Evolutionary conservation across 2,888 invertebrate genomes (phyloP).

Genomic region (Heliconius sara): DNA sequence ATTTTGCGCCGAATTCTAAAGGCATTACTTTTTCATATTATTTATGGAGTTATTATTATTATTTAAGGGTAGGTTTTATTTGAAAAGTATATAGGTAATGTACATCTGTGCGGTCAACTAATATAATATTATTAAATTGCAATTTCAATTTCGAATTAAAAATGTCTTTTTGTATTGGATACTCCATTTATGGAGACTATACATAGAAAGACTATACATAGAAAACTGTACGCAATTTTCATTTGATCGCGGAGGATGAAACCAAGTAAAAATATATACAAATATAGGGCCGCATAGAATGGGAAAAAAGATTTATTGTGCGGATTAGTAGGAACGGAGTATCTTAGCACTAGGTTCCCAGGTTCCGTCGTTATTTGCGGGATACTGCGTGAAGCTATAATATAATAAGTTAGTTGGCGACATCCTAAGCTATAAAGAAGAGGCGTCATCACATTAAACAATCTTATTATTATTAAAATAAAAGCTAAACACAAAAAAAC

Average conservation of each 20-base stretch:
- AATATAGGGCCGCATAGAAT: not conserved
- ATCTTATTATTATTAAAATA: not conserved
- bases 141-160: too few relatives aligned
- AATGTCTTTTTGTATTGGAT: too few relatives aligned
- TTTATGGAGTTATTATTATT: not conserved
- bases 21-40: not conserved
- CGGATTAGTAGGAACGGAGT: too few relatives aligned
- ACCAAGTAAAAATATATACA: not conserved
- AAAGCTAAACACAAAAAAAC: slow-evolving; percentile 1
- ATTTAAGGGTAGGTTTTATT: not conserved
- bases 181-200: too few relatives aligned
- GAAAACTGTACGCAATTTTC: not conserved
- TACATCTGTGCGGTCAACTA: too few relatives aligned
- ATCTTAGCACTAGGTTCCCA: too few relatives aligned
- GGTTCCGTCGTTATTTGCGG: not conserved
- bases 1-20: too few relatives aligned
- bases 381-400: not conserved
- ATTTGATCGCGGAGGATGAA: not conserved
- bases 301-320: not conserved
- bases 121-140: too few relatives aligned
- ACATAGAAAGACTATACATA: too few relatives aligned
- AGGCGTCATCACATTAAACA: not conserved
- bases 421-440: not conserved
- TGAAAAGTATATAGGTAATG: too few relatives aligned
- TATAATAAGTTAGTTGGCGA: not conserved